Evolutionary conservation across 2,113 vertebrate species (phyloP).

Genomic region (Oceanites oceanicus): DNA sequence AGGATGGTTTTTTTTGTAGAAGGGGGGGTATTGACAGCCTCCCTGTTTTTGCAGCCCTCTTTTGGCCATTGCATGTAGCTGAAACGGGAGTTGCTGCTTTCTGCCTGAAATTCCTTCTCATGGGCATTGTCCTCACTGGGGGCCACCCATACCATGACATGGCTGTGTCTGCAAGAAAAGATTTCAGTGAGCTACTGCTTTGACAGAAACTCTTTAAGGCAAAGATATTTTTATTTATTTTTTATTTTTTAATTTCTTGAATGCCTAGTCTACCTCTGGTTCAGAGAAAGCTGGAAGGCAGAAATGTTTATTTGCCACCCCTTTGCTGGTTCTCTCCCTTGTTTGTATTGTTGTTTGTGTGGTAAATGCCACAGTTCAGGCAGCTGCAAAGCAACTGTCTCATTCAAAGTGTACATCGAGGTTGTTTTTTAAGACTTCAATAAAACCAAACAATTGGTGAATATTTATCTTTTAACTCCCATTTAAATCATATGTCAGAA

Average conservation of each 20-base stretch:
- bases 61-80: not conserved
- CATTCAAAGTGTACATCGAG: not conserved
- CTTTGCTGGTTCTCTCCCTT: not conserved
- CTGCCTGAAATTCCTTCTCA: not conserved
- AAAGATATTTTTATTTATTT: not conserved
- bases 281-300: not conserved
- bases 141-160: accelerated
- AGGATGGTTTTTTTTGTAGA: not conserved
- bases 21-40: not conserved
- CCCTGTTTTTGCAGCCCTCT: not conserved
- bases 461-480: not conserved
- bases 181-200: not conserved
- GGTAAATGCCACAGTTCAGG: not conserved
- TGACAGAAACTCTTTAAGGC: not conserved
- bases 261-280: not conserved
- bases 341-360: not conserved
- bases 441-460: not conserved
- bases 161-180: not conserved
- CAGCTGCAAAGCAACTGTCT: not conserved
- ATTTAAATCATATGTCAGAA: not conserved
- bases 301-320: not conserved
- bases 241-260: not conserved
- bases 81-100: not conserved
- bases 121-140: accelerated
- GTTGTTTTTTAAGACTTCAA: not conserved